Evolutionary conservation across 2,797 vertebrate genomes (phyloP).

Genomic region (Gallinago solitaria): DNA sequence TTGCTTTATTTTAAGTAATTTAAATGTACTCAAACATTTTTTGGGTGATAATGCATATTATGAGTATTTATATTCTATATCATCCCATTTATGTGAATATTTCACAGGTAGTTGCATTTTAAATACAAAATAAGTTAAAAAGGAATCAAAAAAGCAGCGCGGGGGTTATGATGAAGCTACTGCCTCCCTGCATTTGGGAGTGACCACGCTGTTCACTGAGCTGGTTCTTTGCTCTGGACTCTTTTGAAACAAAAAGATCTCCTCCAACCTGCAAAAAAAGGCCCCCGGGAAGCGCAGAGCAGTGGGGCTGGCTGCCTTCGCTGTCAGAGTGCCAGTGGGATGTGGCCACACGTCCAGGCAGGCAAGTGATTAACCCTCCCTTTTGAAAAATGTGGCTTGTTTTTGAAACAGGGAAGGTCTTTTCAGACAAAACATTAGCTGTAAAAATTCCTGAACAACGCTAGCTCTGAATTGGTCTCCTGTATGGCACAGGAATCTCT

Average conservation of each 20-base stretch:
- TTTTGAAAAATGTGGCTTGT: not conserved
- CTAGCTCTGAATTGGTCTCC: not conserved
- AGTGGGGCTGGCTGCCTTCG: not conserved
- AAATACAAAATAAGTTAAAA: not conserved
- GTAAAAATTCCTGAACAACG: not conserved
- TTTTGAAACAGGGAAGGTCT: not conserved
- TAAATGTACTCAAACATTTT: not conserved
- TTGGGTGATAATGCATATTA: not conserved
- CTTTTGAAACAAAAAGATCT: not conserved
- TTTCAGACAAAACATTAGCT: slow-evolving; percentile 8
- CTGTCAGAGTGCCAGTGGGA: not conserved
- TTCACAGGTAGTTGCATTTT: not conserved
- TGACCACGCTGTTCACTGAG: not conserved
- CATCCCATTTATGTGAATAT: not conserved
- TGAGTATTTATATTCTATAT: not conserved
- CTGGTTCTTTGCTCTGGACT: not conserved
- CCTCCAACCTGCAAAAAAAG: not conserved
- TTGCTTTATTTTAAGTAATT: not conserved
- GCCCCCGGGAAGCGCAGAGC: not conserved
- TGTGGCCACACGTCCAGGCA: not conserved
- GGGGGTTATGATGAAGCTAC: not conserved
- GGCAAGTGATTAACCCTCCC: not conserved
- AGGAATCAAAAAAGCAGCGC: not conserved
- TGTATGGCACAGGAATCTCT: not conserved
- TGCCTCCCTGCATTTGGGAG: not conserved